Evolutionary conservation across 2,888 invertebrate species (phyloP).

Genomic region (Ptilodon capucinus): DNA sequence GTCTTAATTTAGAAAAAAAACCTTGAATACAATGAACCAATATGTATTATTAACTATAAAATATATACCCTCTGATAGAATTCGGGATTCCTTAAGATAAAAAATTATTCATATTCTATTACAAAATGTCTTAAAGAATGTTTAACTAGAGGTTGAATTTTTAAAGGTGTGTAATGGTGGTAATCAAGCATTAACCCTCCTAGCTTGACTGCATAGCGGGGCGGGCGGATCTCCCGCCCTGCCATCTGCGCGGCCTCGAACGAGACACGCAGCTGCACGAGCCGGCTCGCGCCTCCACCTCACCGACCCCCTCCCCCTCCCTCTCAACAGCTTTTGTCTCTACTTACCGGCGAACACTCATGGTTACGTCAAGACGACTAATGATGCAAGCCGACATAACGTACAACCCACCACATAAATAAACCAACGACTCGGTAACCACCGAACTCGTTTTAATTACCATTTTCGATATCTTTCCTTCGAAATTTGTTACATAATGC

Average conservation of each 20-base stretch:
- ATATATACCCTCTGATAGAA: too few species aligned
- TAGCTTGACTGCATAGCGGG: slow-evolving; percentile 5
- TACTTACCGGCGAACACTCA: slow-evolving; percentile 23
- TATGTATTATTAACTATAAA: too few species aligned
- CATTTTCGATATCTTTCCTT: not conserved
- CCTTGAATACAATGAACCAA: too few species aligned
- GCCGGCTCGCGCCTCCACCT: slow-evolving; percentile 15
- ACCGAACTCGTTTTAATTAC: not conserved
- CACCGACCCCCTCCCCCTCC: too few species aligned
- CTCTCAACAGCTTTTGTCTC: slow-evolving; percentile 51
- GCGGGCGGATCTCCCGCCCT: slow-evolving; percentile 34
- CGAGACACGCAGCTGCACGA: slow-evolving; percentile 56
- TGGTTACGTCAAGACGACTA: slow-evolving; percentile 30
- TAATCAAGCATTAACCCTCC: not conserved
- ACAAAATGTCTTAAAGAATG: too few species aligned
- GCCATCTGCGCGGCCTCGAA: slow-evolving; percentile 52
- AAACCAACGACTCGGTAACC: not conserved
- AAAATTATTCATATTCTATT: too few species aligned
- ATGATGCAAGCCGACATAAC: slow-evolving; percentile 13
- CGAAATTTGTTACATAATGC: not conserved
- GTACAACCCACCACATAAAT: slow-evolving; percentile 1
- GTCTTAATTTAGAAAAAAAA: too few species aligned
- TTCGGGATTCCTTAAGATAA: too few species aligned
- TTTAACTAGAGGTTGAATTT: not conserved
- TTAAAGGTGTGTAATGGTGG: not conserved